Conservation (phyloP, 2,113 vertebrate species). For the Raja brachyura region DNA sequence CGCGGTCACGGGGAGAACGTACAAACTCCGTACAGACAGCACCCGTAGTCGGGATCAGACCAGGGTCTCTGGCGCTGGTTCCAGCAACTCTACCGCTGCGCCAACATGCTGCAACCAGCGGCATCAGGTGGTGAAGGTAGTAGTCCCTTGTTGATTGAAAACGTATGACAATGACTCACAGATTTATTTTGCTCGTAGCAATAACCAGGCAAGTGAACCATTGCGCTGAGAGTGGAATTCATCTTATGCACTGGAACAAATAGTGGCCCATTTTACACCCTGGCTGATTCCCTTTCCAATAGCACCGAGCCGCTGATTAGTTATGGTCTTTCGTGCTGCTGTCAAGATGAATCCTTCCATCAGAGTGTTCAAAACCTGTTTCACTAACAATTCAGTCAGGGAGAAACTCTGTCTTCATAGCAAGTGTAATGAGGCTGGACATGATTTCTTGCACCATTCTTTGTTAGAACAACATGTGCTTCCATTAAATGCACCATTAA, state of each 20-base stretch:
- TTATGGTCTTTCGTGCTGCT: not conserved
- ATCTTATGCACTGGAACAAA: not conserved
- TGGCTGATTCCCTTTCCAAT: not conserved
- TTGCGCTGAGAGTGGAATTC: not conserved
- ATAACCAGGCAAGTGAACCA: not conserved
- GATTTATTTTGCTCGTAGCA: not conserved
- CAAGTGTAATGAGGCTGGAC: not conserved
- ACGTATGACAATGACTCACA: not conserved
- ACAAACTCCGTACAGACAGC: no score
- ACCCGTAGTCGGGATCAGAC: no score
- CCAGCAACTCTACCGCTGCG: no score
- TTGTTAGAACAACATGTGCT: conserved; percentile 31
- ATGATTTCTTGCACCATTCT: conserved; percentile 13
- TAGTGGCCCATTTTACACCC: not conserved
- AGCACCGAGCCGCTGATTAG: not conserved
- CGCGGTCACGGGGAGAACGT: no score
- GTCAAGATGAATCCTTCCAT: not conserved
- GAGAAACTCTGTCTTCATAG: not conserved
- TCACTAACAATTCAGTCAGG: not conserved
- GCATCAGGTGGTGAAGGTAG: not conserved
- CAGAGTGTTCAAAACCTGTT: not conserved
- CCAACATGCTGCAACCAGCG: no score
- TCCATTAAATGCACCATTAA: conserved; percentile 21
- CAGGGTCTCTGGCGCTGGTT: no score
- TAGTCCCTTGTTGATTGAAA: not conserved